Conservation (phyloP, 2,888 invertebrate genomes). For the Drosophila parthenogenetica region DNA sequence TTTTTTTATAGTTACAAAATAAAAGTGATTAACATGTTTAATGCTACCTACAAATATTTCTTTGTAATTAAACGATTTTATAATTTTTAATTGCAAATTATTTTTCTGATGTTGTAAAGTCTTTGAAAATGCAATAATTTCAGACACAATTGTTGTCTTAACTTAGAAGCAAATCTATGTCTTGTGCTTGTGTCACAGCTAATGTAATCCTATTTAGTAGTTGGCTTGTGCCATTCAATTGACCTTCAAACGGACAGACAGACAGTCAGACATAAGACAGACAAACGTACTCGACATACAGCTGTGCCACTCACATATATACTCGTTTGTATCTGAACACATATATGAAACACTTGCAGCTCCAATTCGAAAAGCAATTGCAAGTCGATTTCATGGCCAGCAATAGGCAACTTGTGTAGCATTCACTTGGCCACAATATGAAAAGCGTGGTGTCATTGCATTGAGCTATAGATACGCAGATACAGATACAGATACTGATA, state of each 20-base stretch:
- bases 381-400: constrained; percentile 75
- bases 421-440: constrained; percentile 65
- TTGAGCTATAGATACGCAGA: constrained; percentile 42
- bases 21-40: too few relatives aligned
- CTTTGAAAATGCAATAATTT: neutral
- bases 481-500: constrained; percentile 29
- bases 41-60: neutral
- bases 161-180: constrained; percentile 3
- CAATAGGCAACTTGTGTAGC: constrained; percentile 67
- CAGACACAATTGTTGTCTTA: neutral
- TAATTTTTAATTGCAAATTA: too few relatives aligned
- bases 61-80: neutral
- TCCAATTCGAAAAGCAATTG: constrained; percentile 62
- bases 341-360: constrained; percentile 46
- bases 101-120: too few relatives aligned
- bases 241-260: constrained; percentile 62
- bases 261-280: constrained; percentile 39
- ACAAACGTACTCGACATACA: constrained; percentile 50
- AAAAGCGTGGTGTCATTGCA: constrained; percentile 72
- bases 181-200: neutral
- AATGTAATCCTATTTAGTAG: constrained; percentile 24
- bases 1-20: too few relatives aligned
- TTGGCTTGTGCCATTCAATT: constrained; percentile 66
- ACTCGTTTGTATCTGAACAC: neutral
- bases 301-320: constrained; percentile 37